Base-by-base conservation (phyloP, 2,888 invertebrate species). In the Cephus rjabovi region DNA sequence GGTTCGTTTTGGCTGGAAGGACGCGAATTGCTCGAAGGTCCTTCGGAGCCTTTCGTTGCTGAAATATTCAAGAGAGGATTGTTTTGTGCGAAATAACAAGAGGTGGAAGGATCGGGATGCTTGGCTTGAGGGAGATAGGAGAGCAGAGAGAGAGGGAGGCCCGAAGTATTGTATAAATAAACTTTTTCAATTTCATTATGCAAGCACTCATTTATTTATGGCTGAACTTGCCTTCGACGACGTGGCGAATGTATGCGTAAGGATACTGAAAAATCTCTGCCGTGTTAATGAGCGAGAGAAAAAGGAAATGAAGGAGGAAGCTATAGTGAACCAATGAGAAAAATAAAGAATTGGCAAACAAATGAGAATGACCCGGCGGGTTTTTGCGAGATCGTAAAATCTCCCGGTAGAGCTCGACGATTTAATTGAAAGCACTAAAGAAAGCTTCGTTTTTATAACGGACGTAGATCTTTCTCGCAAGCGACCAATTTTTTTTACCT, bases 401-500 rank as follows among this genome's bases (percentile, higher is more conserved):
- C 40, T 33, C 34, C n/a, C 34, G 56, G 30, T 11, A 30, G 15
- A 33, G 15, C 75, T 74, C 40, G 69, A 56, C 56, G 70, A 75
- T 77, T 75, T 75, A 70, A 77, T 77, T 75, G 75, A 75, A 70
- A 56, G 68, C 77, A 34, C 74, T 75, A 34, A 75, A 75, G 69
- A 74, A 71, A 75, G 37, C 69, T 37, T 23, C 34, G 34, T 31
- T 34, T 23, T 73, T n/a, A 34, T 34, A 15, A 12, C 73, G 12
- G 11, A 4, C 73, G 30, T 73, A 73, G 33, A 73, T 23, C 73
- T 33, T 34, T 56, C 56, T 56, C 23, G 23, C 23, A 23, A 56
- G 23, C 23, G 56, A 56, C 56, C 2, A n/a, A 56, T 56, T 56
- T 56, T 23, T 56, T 56, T 56, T 56, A 15, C 2, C 9, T 9